These are phyloP conservation scores for Trichosurus vulpecula DNA, from an alignment of 2,797 vertebrate species.

Conservation along the genomic window DNA sequence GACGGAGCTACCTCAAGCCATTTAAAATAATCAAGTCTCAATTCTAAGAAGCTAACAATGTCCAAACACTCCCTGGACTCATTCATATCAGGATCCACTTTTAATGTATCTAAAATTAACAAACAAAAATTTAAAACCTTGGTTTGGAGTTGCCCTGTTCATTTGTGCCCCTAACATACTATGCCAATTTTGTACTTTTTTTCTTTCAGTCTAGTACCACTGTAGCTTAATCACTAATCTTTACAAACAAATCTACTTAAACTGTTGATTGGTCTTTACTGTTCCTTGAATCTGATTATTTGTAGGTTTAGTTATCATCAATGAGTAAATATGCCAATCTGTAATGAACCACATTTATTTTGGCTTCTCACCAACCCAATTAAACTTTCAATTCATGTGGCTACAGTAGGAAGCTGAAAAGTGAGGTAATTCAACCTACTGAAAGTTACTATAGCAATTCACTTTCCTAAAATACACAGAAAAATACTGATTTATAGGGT, in stretches of 20 bases:
- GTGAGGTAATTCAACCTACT: constrained; percentile 73
- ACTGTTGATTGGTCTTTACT: constrained; percentile 70
- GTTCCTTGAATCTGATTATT: constrained; percentile 66
- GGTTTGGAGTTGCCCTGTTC: not conserved
- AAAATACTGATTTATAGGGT: constrained; percentile 73
- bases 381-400: constrained; percentile 76
- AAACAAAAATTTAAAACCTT: not conserved
- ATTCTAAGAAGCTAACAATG: not conserved
- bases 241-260: constrained; percentile 51
- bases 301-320: constrained; percentile 72
- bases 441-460: constrained; percentile 76
- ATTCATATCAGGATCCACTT: not conserved
- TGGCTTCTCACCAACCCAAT: constrained; percentile 71
- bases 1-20: not conserved
- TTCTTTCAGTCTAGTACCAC: not conserved
- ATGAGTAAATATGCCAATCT: constrained; percentile 81
- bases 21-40: not conserved
- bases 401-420: constrained; percentile 74
- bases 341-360: constrained; percentile 75
- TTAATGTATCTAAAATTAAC: not conserved
- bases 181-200: not conserved
- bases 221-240: not conserved
- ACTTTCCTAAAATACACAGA: constrained; percentile 55
- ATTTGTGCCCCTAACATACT: not conserved
- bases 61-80: not conserved